Evolutionary conservation across 1,140 invertebrate genomes (phyloP).

Genomic region (Leptopilina boulardi): DNA sequence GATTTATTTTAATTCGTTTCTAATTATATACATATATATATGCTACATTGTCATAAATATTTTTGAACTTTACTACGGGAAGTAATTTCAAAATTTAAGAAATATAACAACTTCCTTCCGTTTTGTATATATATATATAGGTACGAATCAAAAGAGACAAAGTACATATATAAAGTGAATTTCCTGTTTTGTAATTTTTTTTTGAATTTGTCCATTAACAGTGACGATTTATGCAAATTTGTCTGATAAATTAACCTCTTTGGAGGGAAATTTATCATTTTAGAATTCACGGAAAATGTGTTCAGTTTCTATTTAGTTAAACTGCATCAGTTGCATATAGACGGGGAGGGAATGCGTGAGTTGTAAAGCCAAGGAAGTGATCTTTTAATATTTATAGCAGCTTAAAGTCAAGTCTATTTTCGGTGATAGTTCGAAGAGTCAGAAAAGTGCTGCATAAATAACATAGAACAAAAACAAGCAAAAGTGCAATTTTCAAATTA

Average conservation of each 20-base stretch:
- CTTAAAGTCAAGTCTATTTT: constrained; percentile 29
- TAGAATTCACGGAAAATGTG: not conserved
- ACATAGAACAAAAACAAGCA: not conserved
- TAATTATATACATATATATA: too few species aligned
- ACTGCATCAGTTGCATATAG: not conserved
- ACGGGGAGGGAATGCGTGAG: not conserved
- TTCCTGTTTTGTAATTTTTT: too few species aligned
- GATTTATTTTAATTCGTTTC: too few species aligned
- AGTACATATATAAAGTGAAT: too few species aligned
- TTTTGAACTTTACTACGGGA: too few species aligned
- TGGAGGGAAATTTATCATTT: not conserved
- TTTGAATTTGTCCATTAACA: too few species aligned
- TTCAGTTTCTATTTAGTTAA: not conserved
- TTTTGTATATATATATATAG: too few species aligned
- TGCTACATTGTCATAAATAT: too few species aligned
- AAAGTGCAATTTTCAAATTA: not conserved
- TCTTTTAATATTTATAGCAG: constrained; percentile 27
- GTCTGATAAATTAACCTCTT: constrained; percentile 1
- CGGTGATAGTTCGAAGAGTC: constrained; percentile 7
- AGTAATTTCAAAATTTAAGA: too few species aligned
- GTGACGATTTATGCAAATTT: too few species aligned
- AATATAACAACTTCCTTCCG: too few species aligned
- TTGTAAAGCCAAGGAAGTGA: constrained; percentile 7
- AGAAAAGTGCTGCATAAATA: constrained; percentile 27
- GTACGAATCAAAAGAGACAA: too few species aligned